Evolutionary conservation across 2,113 vertebrate species (phyloP), one percentile per base, ranked within the genome.

Genomic region (Stigmatopora nigra): DNA sequence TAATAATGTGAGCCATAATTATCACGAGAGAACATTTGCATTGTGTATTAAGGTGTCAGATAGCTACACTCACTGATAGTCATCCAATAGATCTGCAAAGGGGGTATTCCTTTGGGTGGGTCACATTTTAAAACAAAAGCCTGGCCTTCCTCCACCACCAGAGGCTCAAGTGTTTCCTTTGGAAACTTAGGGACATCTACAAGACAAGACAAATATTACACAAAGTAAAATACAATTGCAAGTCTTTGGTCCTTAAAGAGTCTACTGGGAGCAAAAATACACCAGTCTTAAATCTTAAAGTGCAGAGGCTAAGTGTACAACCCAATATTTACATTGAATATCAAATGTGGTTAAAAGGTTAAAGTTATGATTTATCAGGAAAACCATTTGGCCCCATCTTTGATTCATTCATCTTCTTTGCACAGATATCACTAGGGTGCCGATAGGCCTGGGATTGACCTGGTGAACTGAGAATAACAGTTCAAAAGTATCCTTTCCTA

Each of bases 1-100:
- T 31, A 59, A 41, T 20, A 61, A 5, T 16, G 14, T 22, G 22
- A 31, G 22, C 14, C 22, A 56, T 56, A 6, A 22, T 25, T 13
- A 53, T 11, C 10, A 6, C 13, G 3, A 49, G 46, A 14, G 22
- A 6, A 65, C 41, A 58, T 20, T 4, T 52, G 17, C 12, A 45
- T 7, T 46, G 12, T 25, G 2, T 11, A 51, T 7, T 15, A 19
- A n/a, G 7, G 6, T 38, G 4, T 57, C 7, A 4, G 8, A 7
- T 15, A 31, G 25, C 25, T 31, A 31, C 9, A 76, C 93, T 93
- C 71, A 99, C 96, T 92, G 53, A 95, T 95, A 12, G 95, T 99
- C 96, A 99, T 99, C 96, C 95, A 98, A 65, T 96, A 95, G 71
- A 98, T 94, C 63, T 96, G 93, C 69, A 97, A 73, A 4, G 95